Base-by-base conservation (phyloP, 2,888 invertebrate species). In the Maniola hyperantus region DNA sequence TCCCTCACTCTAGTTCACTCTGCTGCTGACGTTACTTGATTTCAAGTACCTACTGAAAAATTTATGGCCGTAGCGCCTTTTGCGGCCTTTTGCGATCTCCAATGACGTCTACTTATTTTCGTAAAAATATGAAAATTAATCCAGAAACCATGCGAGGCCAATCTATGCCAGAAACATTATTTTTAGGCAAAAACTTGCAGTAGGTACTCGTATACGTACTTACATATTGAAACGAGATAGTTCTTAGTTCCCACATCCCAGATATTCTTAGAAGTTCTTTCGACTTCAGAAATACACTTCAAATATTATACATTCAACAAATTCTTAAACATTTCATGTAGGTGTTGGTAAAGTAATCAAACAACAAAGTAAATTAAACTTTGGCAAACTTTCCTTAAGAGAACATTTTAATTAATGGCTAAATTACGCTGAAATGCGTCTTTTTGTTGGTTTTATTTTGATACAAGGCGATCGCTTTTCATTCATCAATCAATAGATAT, bases 311-410 rank as follows among this genome's bases (percentile, higher is more conserved):
- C 36, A 42, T 39, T 20, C 20, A 57, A 57, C 48, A 48, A 51
- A 20, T 57, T 57, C 57, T 39, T 18, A 20, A 57, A 42, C 20
- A 57, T 20, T 42, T 42, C 57, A 13, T 39, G 42, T 57, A 57
- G 57, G 57, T 57, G 57, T 42, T 20, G 57, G 57, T 39, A 42
- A 57, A 57, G 57, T 57, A 57, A 57, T 57, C 57, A 42, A 39
- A 57, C 42, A 57, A 57, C 42, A 57, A 57, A 57, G 57, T 42
- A 57, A 57, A 42, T 39, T 42, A 42, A 42, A 57, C 57, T 57
- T 11, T 42, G 20, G 39, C 15, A 6, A 57, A 42, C 39, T n/a
- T 39, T 57, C 11, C 54, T 53, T n/a, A 7, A 34, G 34, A 55
- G 39, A 55, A 55, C 36, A 36, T 55, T 55, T 55, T 57, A 57